Evolutionary conservation across 2,113 vertebrate species (phyloP).

Genomic region (Hepsetus odoe): DNA sequence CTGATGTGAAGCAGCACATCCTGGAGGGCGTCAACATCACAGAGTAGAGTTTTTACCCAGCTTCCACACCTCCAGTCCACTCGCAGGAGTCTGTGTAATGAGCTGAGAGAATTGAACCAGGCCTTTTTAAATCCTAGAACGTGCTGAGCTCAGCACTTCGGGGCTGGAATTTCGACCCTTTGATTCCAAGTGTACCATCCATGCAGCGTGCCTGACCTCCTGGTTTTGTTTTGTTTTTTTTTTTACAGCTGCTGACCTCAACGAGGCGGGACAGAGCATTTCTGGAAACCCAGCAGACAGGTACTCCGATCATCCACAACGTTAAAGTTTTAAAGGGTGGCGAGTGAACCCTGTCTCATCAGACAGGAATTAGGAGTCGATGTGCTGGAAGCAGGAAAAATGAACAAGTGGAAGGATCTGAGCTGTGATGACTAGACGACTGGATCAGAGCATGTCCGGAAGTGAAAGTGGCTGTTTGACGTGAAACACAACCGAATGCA

Average conservation of each 20-base stretch:
- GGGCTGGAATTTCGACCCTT: background rate
- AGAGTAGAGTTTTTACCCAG: background rate
- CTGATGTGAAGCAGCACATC: background rate
- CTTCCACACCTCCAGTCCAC: background rate
- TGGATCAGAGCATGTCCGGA: too few relatives aligned
- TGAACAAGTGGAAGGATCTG: too few relatives aligned
- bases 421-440: too few relatives aligned
- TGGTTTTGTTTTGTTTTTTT: background rate
- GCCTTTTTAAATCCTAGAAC: background rate
- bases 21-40: background rate
- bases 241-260: conserved; percentile 7
- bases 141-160: background rate
- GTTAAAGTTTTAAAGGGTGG: too few relatives aligned
- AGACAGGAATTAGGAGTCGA: too few relatives aligned
- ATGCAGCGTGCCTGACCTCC: background rate
- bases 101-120: background rate
- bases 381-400: too few relatives aligned
- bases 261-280: background rate
- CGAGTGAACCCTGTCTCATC: too few relatives aligned
- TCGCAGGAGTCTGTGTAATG: background rate
- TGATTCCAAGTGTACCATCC: background rate
- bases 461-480: too few relatives aligned
- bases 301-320: background rate
- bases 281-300: background rate
- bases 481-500: too few relatives aligned